Base-by-base conservation (phyloP, 2,888 invertebrate species). In the Orthosia incerta region DNA sequence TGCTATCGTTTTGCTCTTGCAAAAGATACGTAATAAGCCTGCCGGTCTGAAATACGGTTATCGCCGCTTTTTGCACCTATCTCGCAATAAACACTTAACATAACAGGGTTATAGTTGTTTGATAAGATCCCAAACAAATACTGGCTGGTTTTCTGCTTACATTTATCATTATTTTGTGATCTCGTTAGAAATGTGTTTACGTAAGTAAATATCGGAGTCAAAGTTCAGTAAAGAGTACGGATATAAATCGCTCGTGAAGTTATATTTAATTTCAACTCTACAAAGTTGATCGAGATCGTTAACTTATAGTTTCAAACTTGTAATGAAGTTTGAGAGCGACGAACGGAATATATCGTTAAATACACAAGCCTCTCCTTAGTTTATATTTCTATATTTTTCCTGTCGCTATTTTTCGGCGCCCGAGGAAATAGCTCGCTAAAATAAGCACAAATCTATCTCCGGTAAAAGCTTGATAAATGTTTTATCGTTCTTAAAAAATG, bases 301-400 rank as follows among this genome's bases (percentile, higher is more conserved):
- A 79, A 31, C 71, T 74, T 65, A 66, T 68, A 69, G 69, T 73
- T 84, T 70, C 64, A 60, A 86, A 83, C 50, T 80, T 74, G 57
- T 67, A 68, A 76, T 74, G 66, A 83, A 76, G 74, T 73, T 83
- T 68, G 46, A 12, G 50, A 66, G 76, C 51, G 69, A 69, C 57
- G 46, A 59, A 55, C 26, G 20, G 45, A 31, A 68, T 69, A 71
- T 66, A 70, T 82, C 45, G 46, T 7, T 39, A 65, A 70, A 71
- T 51, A 74, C 20, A 59, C n/a, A 46, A 56, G 46, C 20, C 13
- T 26, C 46, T 57, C 12, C 11, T 50, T 18, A 4, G 11, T 55
- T 75, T 76, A 51, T 61, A 69, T 64, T 74, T 59, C 15, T 16
- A 15, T 55, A 51, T 45, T 20, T 48, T 46, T 9, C 18, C 60